These are phyloP conservation scores for Proteles cristata DNA, from an alignment of 2,113 vertebrate species.

Conservation along the genomic window DNA sequence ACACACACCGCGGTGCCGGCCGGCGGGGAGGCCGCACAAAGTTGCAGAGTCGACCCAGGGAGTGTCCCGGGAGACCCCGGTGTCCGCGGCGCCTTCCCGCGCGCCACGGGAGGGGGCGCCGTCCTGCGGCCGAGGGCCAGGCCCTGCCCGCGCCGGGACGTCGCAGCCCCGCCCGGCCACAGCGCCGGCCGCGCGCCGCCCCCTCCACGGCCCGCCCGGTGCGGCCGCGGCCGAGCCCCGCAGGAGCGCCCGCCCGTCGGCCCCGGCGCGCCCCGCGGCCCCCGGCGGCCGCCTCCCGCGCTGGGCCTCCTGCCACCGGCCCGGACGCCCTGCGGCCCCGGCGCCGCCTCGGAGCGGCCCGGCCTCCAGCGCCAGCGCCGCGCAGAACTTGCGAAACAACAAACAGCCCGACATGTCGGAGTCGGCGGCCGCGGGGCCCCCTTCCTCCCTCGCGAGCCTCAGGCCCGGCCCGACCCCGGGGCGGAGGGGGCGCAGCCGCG, in stretches of 20 bases:
- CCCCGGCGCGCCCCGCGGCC: neutral
- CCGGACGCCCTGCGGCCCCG: conserved; percentile 26
- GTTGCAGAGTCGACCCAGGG: conserved; percentile 51
- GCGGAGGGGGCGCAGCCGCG: conserved; percentile 3
- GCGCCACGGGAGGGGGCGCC: neutral
- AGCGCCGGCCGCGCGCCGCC: neutral
- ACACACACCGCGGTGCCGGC: neutral
- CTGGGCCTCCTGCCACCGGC: neutral
- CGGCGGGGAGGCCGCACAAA: conserved; percentile 56
- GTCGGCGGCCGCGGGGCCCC: conserved; percentile 59
- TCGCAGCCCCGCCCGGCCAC: conserved; percentile 7
- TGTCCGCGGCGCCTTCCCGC: neutral
- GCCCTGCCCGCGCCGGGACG: neutral
- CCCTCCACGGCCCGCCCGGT: neutral
- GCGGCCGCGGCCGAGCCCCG: neutral
- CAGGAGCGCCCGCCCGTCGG: neutral
- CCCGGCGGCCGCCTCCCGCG: neutral
- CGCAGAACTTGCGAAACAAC: conserved; percentile 80
- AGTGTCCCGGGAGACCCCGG: conserved; percentile 56
- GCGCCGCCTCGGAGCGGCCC: conserved; percentile 57
- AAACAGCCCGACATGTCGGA: conserved; percentile 73
- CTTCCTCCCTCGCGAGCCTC: neutral
- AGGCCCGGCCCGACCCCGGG: neutral
- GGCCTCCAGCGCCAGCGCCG: conserved; percentile 56
- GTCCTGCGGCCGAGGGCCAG: neutral